Conservation (phyloP, 2,888 invertebrate species). For the Gryllus longicercus region DNA sequence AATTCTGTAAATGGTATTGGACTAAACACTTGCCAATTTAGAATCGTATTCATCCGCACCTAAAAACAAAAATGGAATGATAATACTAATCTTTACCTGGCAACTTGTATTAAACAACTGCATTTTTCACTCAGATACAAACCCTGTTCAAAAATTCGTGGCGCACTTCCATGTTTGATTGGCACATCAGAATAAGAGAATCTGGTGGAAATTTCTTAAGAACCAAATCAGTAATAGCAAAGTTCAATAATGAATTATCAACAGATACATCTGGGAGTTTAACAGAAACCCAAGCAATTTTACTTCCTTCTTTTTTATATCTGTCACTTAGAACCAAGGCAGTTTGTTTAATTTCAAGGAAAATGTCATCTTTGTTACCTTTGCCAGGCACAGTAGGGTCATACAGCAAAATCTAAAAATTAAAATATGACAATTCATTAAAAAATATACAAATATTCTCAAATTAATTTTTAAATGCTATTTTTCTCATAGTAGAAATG, state of each 20-base stretch:
- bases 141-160: constrained; percentile 87
- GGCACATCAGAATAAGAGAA: constrained; percentile 65
- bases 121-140: constrained; percentile 40
- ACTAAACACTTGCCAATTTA: constrained; percentile 82
- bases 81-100: neutral
- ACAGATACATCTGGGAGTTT: constrained; percentile 52
- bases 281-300: constrained; percentile 67
- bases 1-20: constrained; percentile 90
- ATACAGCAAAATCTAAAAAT: constrained; percentile 60
- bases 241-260: constrained; percentile 43
- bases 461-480: too few species aligned
- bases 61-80: constrained; percentile 45
- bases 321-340: constrained; percentile 61
- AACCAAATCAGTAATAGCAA: constrained; percentile 65
- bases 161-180: constrained; percentile 66
- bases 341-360: constrained; percentile 60
- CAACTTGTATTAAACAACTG: constrained; percentile 19
- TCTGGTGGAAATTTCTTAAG: constrained; percentile 68
- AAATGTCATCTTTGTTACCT: constrained; percentile 57
- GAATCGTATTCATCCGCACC: constrained; percentile 93
- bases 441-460: neutral
- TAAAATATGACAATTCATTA: neutral
- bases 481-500: too few species aligned
- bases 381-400: constrained; percentile 61
- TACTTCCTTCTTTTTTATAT: constrained; percentile 65